Evolutionary conservation across 2,797 vertebrate genomes (phyloP).

Genomic region (Typhlichthys subterraneus): DNA sequence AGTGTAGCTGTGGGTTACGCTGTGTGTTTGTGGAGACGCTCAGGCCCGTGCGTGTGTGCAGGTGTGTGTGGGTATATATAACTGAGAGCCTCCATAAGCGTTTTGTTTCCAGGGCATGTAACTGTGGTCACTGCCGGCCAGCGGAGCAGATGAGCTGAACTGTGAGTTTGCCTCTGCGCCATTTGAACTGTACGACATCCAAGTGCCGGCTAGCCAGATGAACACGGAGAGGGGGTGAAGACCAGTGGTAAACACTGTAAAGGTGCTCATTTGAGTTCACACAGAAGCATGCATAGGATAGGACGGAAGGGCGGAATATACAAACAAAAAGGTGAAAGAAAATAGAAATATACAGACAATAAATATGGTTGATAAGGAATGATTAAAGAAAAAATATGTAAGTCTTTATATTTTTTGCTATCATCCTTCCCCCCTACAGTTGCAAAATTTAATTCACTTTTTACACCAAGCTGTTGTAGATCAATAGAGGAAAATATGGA

Average conservation of each 20-base stretch:
- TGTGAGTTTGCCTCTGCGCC: slow-evolving; percentile 56
- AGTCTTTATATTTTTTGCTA: too few relatives aligned
- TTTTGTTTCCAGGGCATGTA: slow-evolving; percentile 36
- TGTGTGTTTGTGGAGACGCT: not conserved
- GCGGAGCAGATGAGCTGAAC: slow-evolving; percentile 50
- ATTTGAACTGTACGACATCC: slow-evolving; percentile 57
- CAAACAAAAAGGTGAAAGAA: not conserved
- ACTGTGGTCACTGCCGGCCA: slow-evolving; percentile 37
- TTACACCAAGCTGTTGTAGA: too few relatives aligned
- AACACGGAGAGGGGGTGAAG: not conserved
- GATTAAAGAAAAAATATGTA: too few relatives aligned
- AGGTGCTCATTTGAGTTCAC: not conserved
- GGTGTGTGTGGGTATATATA: slow-evolving; percentile 8
- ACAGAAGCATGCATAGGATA: too few relatives aligned
- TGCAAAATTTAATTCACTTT: too few relatives aligned
- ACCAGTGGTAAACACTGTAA: slow-evolving; percentile 23
- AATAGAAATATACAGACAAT: too few relatives aligned
- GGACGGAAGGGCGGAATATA: too few relatives aligned
- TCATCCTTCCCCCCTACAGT: too few relatives aligned
- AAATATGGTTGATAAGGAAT: too few relatives aligned
- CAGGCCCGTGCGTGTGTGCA: slow-evolving; percentile 7
- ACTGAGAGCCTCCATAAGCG: slow-evolving; percentile 20
- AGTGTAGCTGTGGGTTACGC: not conserved
- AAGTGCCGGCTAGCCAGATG: slow-evolving; percentile 12
- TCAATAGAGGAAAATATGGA: too few relatives aligned